Evolutionary conservation across 1,140 invertebrate species (phyloP), one percentile per base, ranked within the genome.

Genomic region (Carposina sasakii): DNA sequence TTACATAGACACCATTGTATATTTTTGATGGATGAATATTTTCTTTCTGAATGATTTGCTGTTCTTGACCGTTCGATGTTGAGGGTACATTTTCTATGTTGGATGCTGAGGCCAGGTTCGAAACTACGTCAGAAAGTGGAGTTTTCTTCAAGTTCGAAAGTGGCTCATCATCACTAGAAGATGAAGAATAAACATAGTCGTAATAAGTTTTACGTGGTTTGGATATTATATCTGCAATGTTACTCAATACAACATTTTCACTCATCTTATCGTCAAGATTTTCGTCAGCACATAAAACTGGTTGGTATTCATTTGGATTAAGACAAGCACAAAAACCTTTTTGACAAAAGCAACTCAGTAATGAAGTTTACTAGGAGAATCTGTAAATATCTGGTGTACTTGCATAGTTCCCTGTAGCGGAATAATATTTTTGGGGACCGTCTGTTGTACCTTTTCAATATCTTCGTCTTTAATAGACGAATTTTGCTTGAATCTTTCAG

Each of bases 341-440:
- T 42, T 42, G 9, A 17, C 26, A 45, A 45, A 45, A 45, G 19
- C 30, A 31, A 26, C 19, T 31, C 43, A 15, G 30, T 45, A 45
- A 15, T 31, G 12, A 10, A 45, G 17, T 31, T 17, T 23, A 5
- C 43, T 19, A 12, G 15, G 26, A 31, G 10, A 12, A 10, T 45
- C 26, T 10, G 43, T 21, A 19, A 31, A 45, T n/a, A 45, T 19
- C 22, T 45, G 43, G 19, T 45, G 43, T 10, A 45, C 43, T 21
- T 45, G n/a, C 28, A 31, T 45, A 33, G 43, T 45, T 26, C 43
- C 28, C 30, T 43, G 21, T 21, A 45, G 16, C 16, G 28, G 28
- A 13, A 31, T 17, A 20, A 31, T 22, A n/a, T 19, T 22, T 21
- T 45, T 45, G 15, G 24, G 43, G 16, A 31, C n/a, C 13, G 28